Evolutionary conservation across 2,888 invertebrate genomes (phyloP), one percentile per base, ranked within the genome.

Genomic region (Hipparchia semele): DNA sequence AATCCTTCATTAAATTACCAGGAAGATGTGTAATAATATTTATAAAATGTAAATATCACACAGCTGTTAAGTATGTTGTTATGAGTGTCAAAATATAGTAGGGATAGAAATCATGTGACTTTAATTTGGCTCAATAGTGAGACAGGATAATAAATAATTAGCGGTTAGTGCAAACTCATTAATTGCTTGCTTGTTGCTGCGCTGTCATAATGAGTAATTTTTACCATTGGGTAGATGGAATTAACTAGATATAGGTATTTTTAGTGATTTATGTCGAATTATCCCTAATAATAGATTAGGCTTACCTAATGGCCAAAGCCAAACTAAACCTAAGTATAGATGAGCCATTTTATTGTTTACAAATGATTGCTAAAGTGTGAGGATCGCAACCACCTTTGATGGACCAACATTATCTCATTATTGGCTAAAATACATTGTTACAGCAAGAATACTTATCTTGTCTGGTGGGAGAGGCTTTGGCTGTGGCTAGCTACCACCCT

Each of bases 141-240:
- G 53, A 51, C 49, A 23, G 49, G 49, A 64, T 64, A 64, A 53
- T 65, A 65, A 64, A 53, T 65, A 65, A 65, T 65, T 33, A 53
- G 33, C 23, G 33, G 65, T 53, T 53, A 53, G 65, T 65, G 10
- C 10, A 53, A 12, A 12, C 9, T 65, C 53, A 65, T 65, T 65
- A 65, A 65, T 65, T 65, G 65, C 33, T 53, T 51, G 64, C 46
- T 23, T 12, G 49, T 53, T 33, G 7, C 12, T 65, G 53, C 53
- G 33, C 12, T 65, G 53, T 65, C 53, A 23, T 65, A 23, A 51
- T 65, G 65, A 65, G 39, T 33, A 33, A 53, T 65, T 65, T 53
- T 53, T 12, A 65, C 33, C 13, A 49, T 0, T 49, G 39, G n/a
- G 12, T n/a, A 56, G 23, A 23, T 23, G 9, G 13, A n/a, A 62